A percentile compares a stretch with the other conserved stretches of the same genome.
phyloP scores from a whole-genome alignment of 2,797 vertebrate species.

The Myioborus melanocephalus region DNA sequence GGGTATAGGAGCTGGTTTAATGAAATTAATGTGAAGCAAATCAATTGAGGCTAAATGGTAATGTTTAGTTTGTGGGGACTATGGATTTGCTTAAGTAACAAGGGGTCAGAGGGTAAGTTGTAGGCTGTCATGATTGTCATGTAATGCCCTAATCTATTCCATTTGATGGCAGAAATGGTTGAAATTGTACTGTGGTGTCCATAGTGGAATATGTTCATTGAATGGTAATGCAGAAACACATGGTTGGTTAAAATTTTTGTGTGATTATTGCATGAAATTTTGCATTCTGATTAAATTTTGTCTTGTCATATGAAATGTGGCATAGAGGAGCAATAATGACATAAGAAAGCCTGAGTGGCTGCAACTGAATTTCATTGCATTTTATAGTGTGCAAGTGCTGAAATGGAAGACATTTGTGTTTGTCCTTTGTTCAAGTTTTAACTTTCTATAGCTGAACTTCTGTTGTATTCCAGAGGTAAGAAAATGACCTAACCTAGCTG shows the following conservation, averaged over 20 bases:
- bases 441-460: not conserved
- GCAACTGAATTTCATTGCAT: not conserved
- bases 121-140: not conserved
- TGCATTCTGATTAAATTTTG: conserved; percentile 6
- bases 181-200: not conserved
- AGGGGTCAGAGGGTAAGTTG: not conserved
- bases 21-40: not conserved
- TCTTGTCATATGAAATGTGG: not conserved
- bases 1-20: not conserved
- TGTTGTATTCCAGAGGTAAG: not conserved
- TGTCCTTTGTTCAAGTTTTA: not conserved
- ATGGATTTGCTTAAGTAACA: not conserved
- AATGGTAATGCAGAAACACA: not conserved
- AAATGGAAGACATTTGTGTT: not conserved
- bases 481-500: not conserved
- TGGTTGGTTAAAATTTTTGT: not conserved
- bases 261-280: conserved; percentile 17
- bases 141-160: not conserved
- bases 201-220: not conserved
- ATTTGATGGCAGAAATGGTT: not conserved
- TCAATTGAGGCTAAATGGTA: not conserved
- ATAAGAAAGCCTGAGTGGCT: not conserved
- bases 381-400: not conserved
- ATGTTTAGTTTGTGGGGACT: not conserved
- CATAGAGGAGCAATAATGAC: not conserved